Percentiles rank a stretch among this genome's conserved stretches.
Conservation (phyloP, 2,888 invertebrate species). For the Galeruca laticollis region DNA sequence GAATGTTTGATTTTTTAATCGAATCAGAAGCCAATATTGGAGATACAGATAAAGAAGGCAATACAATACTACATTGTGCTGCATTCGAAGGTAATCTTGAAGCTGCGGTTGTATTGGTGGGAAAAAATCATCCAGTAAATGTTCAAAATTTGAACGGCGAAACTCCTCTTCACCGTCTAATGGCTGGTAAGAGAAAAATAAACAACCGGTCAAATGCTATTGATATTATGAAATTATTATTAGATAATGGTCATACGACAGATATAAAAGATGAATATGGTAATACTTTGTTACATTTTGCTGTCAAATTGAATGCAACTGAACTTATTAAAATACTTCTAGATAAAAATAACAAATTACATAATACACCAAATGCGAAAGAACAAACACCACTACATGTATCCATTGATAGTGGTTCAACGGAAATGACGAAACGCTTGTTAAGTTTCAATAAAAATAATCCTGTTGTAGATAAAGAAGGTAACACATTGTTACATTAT, state of each 20-base stretch:
- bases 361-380: background rate
- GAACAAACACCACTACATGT: background rate
- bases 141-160: background rate
- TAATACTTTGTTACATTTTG: background rate
- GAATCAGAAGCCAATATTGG: background rate
- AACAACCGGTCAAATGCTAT: background rate
- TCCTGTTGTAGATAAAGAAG: background rate
- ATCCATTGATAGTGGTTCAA: background rate
- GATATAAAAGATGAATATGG: background rate
- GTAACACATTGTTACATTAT: background rate
- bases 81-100: background rate
- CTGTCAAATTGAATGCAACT: background rate
- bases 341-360: background rate
- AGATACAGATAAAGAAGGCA: background rate
- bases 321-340: background rate
- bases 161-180: background rate
- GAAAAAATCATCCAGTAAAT: background rate
- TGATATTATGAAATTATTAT: background rate
- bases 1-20: slow-evolving; percentile 7
- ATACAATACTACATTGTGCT: slow-evolving; percentile 5
- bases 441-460: background rate
- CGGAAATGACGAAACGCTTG: background rate
- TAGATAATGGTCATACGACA: background rate
- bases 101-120: background rate
- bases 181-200: background rate